Base-by-base conservation (phyloP, 2,797 vertebrate species). In the Adrianichthys oophorus region DNA sequence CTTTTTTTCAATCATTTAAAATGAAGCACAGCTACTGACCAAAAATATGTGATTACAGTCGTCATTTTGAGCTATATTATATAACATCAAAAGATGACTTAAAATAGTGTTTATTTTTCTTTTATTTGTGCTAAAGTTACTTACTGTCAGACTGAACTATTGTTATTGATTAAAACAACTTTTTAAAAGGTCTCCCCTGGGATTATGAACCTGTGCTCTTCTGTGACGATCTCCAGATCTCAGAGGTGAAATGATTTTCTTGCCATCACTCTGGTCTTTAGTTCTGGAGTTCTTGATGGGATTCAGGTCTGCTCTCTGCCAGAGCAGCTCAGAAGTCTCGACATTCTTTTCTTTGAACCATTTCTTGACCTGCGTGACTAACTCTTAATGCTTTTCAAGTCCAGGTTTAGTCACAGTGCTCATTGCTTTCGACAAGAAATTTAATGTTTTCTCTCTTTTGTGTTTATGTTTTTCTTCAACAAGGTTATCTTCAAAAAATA, bases 171-270 rank as follows among this genome's bases (percentile, higher is more conserved):
- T 12, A 16, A 37, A 37, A 1, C 8, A 43, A 4, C 7, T 15
- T 19, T 12, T n/a, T 5, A n/a, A 44, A 37, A 1, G 26, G 23
- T 26, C 21, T 17, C 41, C 16, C 1, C n/a, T 4, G 52, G 41
- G 19, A 16, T 53, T 24, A 42, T 43, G 15, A 29, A 43, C 41
- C 23, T 26, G 10, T 44, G 16, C 15, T 43, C 21, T 55, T 55
- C 21, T 26, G 2, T 55, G 52, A 55, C 14, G 42, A 55, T 55
- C 41, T 24, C 52, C 52, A 55, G 52, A 15, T 24, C 23, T 54
- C 13, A 12, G 52, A 24, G 52, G 19, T 41, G 12, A 42, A 8
- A 54, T 17, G 44, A 43, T 18, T 26, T 24, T 12, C 23, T 44
- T 29, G 24, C 40, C 52, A 41, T 24, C 52, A 54, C 16, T 43